These are phyloP conservation scores for Anastrepha obliqua DNA, from an alignment of 1,140 invertebrate genomes.

Conservation along the genomic window DNA sequence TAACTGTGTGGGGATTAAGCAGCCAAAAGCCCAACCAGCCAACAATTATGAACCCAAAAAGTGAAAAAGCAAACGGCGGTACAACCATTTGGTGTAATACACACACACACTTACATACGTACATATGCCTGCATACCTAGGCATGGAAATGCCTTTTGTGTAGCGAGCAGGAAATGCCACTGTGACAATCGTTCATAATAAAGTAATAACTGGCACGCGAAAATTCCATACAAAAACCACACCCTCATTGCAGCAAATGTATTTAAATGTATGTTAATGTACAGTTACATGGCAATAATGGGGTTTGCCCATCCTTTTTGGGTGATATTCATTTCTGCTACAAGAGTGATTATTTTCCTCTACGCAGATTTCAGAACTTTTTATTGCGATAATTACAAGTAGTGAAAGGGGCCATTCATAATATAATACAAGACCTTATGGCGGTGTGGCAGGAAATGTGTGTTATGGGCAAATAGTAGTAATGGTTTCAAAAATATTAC, in stretches of 20 bases:
- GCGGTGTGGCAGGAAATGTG: no score
- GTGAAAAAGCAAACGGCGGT: neutral
- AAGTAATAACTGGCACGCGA: constrained; percentile 27
- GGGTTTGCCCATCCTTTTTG: neutral
- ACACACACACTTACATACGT: neutral
- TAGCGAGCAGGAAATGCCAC: neutral
- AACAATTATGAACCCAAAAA: neutral
- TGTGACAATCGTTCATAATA: neutral
- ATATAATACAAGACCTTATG: no score
- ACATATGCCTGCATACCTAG: neutral
- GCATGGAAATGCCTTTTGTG: neutral
- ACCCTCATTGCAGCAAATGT: constrained; percentile 11
- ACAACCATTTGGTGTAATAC: neutral
- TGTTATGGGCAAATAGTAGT: no score
- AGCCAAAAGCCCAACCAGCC: constrained; percentile 6
- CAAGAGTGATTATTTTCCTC: neutral
- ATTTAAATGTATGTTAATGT: neutral
- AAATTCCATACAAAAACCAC: constrained; percentile 31
- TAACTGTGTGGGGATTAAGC: constrained; percentile 17
- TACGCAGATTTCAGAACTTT: neutral
- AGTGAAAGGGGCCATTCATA: neutral
- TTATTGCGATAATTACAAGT: neutral
- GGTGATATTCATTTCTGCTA: neutral
- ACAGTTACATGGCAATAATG: neutral
- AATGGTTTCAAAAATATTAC: no score